Evolutionary conservation across 2,797 vertebrate genomes (phyloP).

Genomic region (Gymnocypris eckloni): DNA sequence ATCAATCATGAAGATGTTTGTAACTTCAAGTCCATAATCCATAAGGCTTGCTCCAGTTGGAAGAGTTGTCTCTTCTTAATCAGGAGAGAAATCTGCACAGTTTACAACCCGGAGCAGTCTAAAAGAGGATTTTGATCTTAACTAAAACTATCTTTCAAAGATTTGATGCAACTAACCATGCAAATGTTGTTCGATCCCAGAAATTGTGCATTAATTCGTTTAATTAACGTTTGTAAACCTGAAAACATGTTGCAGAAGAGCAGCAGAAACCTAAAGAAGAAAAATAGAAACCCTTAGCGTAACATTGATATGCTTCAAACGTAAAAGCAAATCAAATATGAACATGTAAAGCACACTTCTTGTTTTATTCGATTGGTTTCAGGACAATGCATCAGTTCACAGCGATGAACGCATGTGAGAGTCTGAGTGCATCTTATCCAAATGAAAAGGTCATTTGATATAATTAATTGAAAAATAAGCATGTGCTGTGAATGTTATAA

Average conservation of each 20-base stretch:
- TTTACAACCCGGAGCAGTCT: not conserved
- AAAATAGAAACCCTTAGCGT: not conserved
- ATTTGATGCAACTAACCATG: not conserved
- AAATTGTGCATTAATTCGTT: not conserved
- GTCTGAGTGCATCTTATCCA: constrained; percentile 8
- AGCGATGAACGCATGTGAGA: not conserved
- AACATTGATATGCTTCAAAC: not conserved
- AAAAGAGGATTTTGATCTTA: not conserved
- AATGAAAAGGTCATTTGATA: constrained; percentile 28
- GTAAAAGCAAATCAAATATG: constrained; percentile 18
- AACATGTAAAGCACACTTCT: not conserved
- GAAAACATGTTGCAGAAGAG: not conserved
- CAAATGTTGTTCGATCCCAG: not conserved
- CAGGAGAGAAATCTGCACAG: not conserved
- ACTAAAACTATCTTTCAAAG: not conserved
- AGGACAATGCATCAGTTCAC: not conserved
- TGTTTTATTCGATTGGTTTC: not conserved
- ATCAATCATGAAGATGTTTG: not conserved
- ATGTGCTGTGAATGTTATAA: constrained; percentile 35
- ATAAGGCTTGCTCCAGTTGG: not conserved
- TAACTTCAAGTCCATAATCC: not conserved
- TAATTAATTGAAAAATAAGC: constrained; percentile 42
- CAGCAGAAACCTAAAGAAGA: not conserved
- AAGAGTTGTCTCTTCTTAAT: not conserved
- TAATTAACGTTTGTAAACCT: not conserved